Base-by-base conservation (phyloP, 2,888 invertebrate species). In the Ophion ellenae region DNA sequence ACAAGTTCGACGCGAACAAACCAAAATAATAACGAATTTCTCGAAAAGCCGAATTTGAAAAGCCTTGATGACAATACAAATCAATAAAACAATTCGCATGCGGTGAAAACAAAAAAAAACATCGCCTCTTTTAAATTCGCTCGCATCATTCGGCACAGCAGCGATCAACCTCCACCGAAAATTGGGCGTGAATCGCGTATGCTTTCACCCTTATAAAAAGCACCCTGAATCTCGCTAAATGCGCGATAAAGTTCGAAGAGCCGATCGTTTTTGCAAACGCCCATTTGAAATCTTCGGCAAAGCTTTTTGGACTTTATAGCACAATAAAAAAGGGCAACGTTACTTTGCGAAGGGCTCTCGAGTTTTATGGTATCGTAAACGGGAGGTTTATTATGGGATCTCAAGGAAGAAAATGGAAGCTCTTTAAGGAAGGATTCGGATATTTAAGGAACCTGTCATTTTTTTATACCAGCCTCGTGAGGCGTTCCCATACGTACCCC, bases 251-350 rank as follows among this genome's bases (percentile, higher is more conserved):
- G 9, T 28, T 1, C 28, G 17, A 53, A 24, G 47, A 24, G 70
- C 64, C 64, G 32, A 70, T 47, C 28, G 57, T 57, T 17, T 77
- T 57, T 53, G 47, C 11, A 28, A 75, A 75, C 64, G 64, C 32
- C 36, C 57, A 67, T 57, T 77, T 20, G 67, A 77, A 77, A 53
- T 67, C 24, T 67, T 77, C 40, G 59, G 14, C 17, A 59, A 57
- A 57, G 66, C 36, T 57, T n/a, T 28, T 67, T 17, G 66, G n/a
- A 14, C 45, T 81, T 81, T 61, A 74, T 59, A 24, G 66, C n/a
- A 45, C 64, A 53, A 81, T 66, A 74, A 81, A 81, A 74, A 74
- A 40, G 59, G 47, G 47, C 47, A 81, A 67, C 53, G 59, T 67
- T 81, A 69, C 61, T 59, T 47, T 3, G 45, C 28, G 40, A 53